These are phyloP conservation scores for Diadromus collaris DNA, from an alignment of 2,888 invertebrate species.

Conservation along the genomic window DNA sequence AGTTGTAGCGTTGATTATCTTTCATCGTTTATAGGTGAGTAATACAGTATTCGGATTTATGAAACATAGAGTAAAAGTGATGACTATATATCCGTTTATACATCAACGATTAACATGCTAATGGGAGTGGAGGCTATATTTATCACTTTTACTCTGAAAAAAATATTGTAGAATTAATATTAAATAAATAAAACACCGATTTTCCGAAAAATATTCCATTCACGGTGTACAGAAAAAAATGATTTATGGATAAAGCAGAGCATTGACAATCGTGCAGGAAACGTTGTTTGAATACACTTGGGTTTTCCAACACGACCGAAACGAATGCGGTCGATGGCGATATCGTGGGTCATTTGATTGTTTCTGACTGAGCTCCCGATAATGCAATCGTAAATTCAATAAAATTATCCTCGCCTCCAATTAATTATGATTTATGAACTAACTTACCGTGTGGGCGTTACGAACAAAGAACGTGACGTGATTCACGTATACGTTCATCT, in stretches of 20 bases:
- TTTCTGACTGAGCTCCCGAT: background rate
- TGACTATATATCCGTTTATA: no score
- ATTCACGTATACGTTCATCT: background rate
- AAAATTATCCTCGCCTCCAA: background rate
- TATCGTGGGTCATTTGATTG: background rate
- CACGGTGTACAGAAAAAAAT: background rate
- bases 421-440: background rate
- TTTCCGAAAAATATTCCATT: background rate
- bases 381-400: constrained; percentile 11
- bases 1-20: background rate
- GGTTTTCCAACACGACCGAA: background rate
- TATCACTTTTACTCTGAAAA: background rate
- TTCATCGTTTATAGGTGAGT: constrained; percentile 5
- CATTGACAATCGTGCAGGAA: background rate
- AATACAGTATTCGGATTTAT: background rate
- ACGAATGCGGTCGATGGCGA: constrained; percentile 10
- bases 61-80: background rate
- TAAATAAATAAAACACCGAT: background rate
- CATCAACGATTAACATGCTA: background rate
- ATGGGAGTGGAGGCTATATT: no score
- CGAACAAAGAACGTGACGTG: background rate
- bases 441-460: background rate
- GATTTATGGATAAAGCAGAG: background rate
- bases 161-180: background rate
- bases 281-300: background rate